Base-by-base conservation (phyloP, 2,113 vertebrate genomes). In the Pygoscelis antarcticus region DNA sequence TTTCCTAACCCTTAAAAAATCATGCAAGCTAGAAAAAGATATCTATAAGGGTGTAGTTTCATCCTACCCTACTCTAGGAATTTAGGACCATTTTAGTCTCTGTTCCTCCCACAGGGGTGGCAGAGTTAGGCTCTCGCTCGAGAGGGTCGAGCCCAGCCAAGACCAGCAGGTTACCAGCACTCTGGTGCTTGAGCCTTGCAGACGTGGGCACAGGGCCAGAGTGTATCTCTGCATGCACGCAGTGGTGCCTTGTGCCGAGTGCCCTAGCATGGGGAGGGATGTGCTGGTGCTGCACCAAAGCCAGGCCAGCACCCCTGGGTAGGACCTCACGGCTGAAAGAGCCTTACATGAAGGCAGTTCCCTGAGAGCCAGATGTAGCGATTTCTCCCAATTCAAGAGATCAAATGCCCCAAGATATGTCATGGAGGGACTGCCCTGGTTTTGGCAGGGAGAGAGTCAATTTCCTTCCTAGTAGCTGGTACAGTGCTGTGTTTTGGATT, bases 161-260 rank as follows among this genome's bases (percentile, higher is more conserved):
- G 26, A 38, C 1, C 2, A 0, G 13, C 30, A 7, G 22, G 16
- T 7, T 78, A 23, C 23, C 77, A 58, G 51, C 10, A 9, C 21
- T 6, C 34, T 1, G 5, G 16, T 7, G 16, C 20, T 44, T 23
- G 13, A 77, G 30, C 69, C 29, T 70, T 16, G 9, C 54, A 20
- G 1, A 17, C 0, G 1, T 7, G 6, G 58, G 40, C 5, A 0
- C 7, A 3, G 70, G 34, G 17, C 25, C 11, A 10, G 52, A 17
- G 16, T 22, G 29, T 10, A 8, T 15, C 18, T 38, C 64, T 18
- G 29, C 51, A 52, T 2, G 16, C 21, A 40, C 0, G 1, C 10
- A 25, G 42, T 1, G 17, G 44, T 15, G 25, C 25, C 49, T 62
- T 32, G 17, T 14, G 20, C 32, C 3, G 27, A n/a, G 15, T 36